Evolutionary conservation across 2,888 invertebrate genomes (phyloP).

Genomic region (Dorcus parallelipipedus): DNA sequence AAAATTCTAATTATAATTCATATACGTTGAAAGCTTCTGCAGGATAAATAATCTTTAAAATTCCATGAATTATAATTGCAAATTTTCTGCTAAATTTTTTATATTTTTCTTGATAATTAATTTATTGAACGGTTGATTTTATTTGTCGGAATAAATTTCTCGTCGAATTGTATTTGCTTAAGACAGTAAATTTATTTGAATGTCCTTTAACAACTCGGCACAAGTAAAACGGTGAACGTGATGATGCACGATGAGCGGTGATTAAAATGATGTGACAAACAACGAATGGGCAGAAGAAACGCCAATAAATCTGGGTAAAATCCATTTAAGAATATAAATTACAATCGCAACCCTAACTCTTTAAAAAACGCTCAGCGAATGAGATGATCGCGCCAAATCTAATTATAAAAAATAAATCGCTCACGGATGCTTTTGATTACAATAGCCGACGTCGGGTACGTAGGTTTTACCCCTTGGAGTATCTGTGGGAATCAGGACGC

Average conservation of each 20-base stretch:
- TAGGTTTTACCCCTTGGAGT: constrained; percentile 13
- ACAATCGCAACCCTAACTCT: neutral
- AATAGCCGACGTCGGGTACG: constrained; percentile 8
- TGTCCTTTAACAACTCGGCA: no score
- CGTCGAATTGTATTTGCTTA: no score
- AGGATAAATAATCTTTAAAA: no score
- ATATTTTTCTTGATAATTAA: no score
- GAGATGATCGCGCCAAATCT: constrained; percentile 34
- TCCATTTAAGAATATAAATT: neutral
- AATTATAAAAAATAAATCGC: constrained; percentile 46
- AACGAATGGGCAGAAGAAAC: neutral
- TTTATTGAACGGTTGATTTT: no score
- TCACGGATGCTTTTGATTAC: constrained; percentile 29
- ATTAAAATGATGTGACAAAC: neutral
- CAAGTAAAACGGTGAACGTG: neutral
- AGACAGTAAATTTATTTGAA: no score
- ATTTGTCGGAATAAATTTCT: no score
- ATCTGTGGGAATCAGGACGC: constrained; percentile 44
- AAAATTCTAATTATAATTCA: no score
- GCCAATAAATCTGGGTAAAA: neutral
- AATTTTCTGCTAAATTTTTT: no score
- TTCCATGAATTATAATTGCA: no score
- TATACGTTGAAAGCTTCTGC: no score
- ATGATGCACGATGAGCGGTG: neutral
- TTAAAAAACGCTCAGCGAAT: constrained; percentile 1